phyloP scores from a whole-genome alignment of 1,140 invertebrate species.

The Rhizoglyphus robini region DNA sequence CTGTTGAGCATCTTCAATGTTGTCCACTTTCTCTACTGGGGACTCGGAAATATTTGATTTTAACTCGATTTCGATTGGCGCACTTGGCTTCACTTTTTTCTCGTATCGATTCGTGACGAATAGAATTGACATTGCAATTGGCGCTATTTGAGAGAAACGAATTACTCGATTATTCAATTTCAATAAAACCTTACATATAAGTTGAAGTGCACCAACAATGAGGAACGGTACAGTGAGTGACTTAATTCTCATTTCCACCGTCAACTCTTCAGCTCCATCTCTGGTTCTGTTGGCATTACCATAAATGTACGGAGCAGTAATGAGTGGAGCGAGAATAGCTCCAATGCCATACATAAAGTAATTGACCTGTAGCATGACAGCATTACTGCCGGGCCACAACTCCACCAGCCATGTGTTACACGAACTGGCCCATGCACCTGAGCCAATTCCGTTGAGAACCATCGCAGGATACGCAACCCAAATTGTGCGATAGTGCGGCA shows the following conservation, averaged over 20 bases:
- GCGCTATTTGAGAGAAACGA: too few relatives aligned
- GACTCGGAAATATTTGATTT: neutral
- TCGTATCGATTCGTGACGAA: neutral
- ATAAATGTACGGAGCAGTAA: neutral
- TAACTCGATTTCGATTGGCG: neutral
- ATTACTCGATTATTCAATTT: too few relatives aligned
- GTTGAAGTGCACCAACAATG: neutral
- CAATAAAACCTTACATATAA: too few relatives aligned
- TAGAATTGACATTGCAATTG: neutral
- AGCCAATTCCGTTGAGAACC: neutral
- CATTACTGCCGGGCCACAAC: conserved; percentile 12
- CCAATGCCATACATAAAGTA: conserved; percentile 16
- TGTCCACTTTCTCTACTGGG: too few relatives aligned
- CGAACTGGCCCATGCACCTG: neutral
- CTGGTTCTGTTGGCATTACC: conserved; percentile 6
- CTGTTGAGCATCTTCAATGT: too few relatives aligned
- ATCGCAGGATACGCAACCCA: neutral
- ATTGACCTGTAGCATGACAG: neutral
- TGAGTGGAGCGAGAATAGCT: neutral
- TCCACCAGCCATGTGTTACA: conserved; percentile 12
- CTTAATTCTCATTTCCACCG: neutral
- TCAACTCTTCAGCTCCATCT: too few relatives aligned
- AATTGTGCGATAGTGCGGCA: neutral
- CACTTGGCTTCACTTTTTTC: neutral
- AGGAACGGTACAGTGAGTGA: neutral